Percentiles rank a stretch among this genome's conserved stretches.
These are phyloP conservation scores for Pelobates cultripes DNA, from an alignment of 2,797 vertebrate species.

Conservation along the genomic window DNA sequence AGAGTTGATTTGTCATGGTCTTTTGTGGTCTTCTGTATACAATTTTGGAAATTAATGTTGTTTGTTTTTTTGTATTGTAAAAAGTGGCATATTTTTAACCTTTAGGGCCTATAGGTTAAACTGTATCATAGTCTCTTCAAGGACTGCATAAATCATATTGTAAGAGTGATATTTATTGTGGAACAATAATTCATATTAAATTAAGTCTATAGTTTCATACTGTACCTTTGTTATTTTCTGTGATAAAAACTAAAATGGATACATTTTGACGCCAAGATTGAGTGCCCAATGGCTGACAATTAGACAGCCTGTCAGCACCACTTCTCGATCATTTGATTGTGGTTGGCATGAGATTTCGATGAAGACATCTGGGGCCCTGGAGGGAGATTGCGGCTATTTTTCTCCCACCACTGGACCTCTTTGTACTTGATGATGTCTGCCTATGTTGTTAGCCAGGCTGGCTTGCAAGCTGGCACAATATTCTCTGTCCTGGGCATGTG, in stretches of 20 bases:
- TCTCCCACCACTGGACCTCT: conserved; percentile 58
- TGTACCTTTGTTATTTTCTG: conserved; percentile 49
- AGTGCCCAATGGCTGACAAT: conserved; percentile 70
- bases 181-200: neutral
- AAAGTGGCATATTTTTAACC: no score
- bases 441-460: conserved; percentile 53
- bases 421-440: conserved; percentile 65
- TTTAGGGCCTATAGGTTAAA: no score
- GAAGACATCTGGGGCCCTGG: conserved; percentile 80
- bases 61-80: no score
- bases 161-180: no score
- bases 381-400: conserved; percentile 69
- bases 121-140: no score
- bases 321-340: conserved; percentile 75
- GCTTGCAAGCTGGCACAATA: conserved; percentile 53
- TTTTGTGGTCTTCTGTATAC: no score
- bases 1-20: no score
- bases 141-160: no score
- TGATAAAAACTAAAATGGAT: conserved; percentile 40
- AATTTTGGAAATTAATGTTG: no score
- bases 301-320: conserved; percentile 71
- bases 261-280: conserved; percentile 40
- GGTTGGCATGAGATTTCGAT: conserved; percentile 75
- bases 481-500: conserved; percentile 45
- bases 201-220: neutral